Percentiles rank a stretch among this genome's conserved stretches.
Conservation (phyloP, 2,113 vertebrate species). For the Menura novaehollandiae region DNA sequence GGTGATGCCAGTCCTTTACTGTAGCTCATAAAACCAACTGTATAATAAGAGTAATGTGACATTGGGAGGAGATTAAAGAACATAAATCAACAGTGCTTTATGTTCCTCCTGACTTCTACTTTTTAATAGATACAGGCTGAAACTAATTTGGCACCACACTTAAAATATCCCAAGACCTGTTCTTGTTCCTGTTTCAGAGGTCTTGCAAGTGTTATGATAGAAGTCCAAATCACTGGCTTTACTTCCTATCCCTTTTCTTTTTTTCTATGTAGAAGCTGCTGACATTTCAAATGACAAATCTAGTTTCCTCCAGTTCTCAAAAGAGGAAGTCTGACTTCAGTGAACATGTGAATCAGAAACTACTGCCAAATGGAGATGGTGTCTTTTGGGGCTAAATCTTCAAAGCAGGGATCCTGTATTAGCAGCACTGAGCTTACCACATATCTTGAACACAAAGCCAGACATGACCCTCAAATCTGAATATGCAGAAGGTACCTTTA, state of each 20-base stretch:
- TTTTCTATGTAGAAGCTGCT: not conserved
- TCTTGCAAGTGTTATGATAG: not conserved
- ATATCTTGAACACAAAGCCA: not conserved
- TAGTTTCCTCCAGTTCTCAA: constrained; percentile 21
- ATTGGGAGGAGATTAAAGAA: not conserved
- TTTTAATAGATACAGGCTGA: not conserved
- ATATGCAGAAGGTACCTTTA: not conserved
- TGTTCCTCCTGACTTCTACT: not conserved
- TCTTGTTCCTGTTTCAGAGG: constrained; percentile 7
- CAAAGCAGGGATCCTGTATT: not conserved
- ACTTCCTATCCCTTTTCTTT: not conserved
- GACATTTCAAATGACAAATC: constrained; percentile 44
- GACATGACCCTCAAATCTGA: not conserved
- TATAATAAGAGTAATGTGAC: not conserved
- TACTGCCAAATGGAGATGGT: constrained; percentile 21
- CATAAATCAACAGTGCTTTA: not conserved
- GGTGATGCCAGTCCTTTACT: not conserved
- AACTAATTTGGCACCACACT: not conserved
- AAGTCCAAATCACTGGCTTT: constrained; percentile 9
- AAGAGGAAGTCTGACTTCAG: constrained; percentile 46
- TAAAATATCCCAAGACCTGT: not conserved
- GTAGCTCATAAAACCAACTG: not conserved
- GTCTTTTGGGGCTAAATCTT: not conserved
- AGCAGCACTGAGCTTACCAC: not conserved
- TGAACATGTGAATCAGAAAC: constrained; percentile 10